These are phyloP conservation scores for Cheilinus undulatus DNA, from an alignment of 2,113 vertebrate species.

Conservation along the genomic window DNA sequence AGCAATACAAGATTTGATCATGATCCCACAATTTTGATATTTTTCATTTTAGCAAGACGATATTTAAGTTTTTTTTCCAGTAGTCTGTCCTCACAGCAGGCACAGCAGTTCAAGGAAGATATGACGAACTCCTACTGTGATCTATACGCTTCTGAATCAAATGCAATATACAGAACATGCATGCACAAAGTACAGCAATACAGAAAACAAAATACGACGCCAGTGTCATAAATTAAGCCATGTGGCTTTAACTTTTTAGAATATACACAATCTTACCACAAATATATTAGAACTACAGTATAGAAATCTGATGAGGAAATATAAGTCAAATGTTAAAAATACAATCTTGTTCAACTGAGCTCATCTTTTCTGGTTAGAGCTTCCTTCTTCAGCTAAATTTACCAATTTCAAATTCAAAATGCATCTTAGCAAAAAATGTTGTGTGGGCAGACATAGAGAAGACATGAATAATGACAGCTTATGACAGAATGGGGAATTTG, in stretches of 20 bases:
- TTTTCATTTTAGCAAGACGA: slow-evolving; percentile 36
- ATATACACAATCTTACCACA: slow-evolving; percentile 78
- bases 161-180: slow-evolving; percentile 79
- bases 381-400: slow-evolving; percentile 38
- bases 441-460: slow-evolving; percentile 8
- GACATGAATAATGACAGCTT: neutral
- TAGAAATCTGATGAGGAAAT: slow-evolving; percentile 57
- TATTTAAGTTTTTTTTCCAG: slow-evolving; percentile 53
- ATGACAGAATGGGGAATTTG: slow-evolving; percentile 2
- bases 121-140: slow-evolving; percentile 52
- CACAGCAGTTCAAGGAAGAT: slow-evolving; percentile 58
- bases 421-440: slow-evolving; percentile 29
- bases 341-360: slow-evolving; percentile 78
- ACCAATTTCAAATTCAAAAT: slow-evolving; percentile 44
- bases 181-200: slow-evolving; percentile 79
- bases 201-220: slow-evolving; percentile 57
- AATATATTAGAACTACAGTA: slow-evolving; percentile 73
- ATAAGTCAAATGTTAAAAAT: slow-evolving; percentile 70
- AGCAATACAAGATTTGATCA: slow-evolving; percentile 58
- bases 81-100: slow-evolving; percentile 68
- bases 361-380: slow-evolving; percentile 39
- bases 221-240: slow-evolving; percentile 79
- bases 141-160: slow-evolving; percentile 70
- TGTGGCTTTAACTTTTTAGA: slow-evolving; percentile 69
- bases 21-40: slow-evolving; percentile 43